phyloP scores from a whole-genome alignment of 2,888 invertebrate species.

The Drosophila diplacantha region DNA sequence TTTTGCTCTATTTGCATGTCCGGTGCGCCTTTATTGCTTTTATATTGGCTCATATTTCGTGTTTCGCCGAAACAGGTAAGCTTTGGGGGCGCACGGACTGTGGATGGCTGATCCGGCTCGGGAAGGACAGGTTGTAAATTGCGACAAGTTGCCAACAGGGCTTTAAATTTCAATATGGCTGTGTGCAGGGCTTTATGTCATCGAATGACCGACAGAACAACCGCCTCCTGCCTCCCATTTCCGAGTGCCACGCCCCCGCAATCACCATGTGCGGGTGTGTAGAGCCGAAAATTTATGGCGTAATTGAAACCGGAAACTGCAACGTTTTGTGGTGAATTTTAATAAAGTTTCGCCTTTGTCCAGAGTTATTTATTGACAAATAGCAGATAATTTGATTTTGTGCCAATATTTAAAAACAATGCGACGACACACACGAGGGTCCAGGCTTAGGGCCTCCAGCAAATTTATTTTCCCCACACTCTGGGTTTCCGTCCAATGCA shows the following conservation, averaged over 20 bases:
- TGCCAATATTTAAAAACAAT: constrained; percentile 68
- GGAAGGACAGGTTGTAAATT: constrained; percentile 59
- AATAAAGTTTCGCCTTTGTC: constrained; percentile 67
- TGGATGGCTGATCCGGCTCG: constrained; percentile 13
- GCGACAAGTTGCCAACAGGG: constrained; percentile 70
- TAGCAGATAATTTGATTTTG: constrained; percentile 70
- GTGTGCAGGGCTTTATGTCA: constrained; percentile 51
- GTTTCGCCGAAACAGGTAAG: constrained; percentile 7
- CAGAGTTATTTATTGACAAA: constrained; percentile 69
- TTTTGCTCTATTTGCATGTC: constrained; percentile 47
- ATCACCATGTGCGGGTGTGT: constrained; percentile 43
- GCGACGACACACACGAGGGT: constrained; percentile 25
- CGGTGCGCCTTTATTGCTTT: constrained; percentile 62
- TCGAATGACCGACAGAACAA: constrained; percentile 36
- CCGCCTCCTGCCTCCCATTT: neutral
- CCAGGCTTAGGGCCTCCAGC: constrained; percentile 11
- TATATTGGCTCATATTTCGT: constrained; percentile 72
- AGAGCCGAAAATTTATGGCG: constrained; percentile 64
- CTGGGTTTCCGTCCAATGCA: constrained; percentile 6
- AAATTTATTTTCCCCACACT: constrained; percentile 24
- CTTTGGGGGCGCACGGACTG: constrained; percentile 1
- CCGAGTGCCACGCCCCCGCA: constrained; percentile 7
- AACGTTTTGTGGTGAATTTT: constrained; percentile 71
- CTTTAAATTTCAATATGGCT: constrained; percentile 67
- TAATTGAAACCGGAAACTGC: constrained; percentile 72